Evolutionary conservation across 2,797 vertebrate genomes (phyloP), one percentile per base, ranked within the genome.

Genomic region (Bryconaethiops microstoma): DNA sequence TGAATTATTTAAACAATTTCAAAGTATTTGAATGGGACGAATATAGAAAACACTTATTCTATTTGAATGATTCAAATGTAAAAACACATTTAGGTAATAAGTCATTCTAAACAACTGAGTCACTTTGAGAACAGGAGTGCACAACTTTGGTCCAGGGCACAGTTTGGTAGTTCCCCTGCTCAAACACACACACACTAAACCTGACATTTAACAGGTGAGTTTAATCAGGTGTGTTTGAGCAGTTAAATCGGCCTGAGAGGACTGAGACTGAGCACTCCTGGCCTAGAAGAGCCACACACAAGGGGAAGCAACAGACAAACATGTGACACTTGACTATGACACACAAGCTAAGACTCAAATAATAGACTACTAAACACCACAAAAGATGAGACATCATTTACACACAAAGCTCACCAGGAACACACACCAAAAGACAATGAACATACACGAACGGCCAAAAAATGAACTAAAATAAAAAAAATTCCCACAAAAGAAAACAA

Each of bases 211-310:
- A 29, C 29, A 29, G 29, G 3, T 3, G 12, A 14, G 10, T 10
- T 12, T 50, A 50, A 50, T 12, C 48, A 50, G 48, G 12, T 50
- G 48, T 50, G 48, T 50, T 12, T 50, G 13, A 50, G 48, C 48
- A 50, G 48, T 10, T 14, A 50, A 50, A 50, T 50, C 9, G 12
- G 10, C 48, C 48, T 10, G 7, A 8, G 8, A 50, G 10, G 9
- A 50, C 48, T 50, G 48, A 10, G 12, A 3, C 3, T 50, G 48
- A 10, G 12, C 48, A 50, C 48, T 10, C 48, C 48, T 25, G 29
- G 16, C 29, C 6, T 8, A 70, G 68, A 42, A 45, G 12, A 78
- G 52, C 60, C 74, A 71, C 40, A 62, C 16, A 65, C 23, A 76
- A 52, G 45, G 9, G 23, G 35, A 48, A 65, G 25, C 48, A 76